Evolutionary conservation across 2,797 vertebrate species (phyloP).

Genomic region (Crypturellus tataupa): DNA sequence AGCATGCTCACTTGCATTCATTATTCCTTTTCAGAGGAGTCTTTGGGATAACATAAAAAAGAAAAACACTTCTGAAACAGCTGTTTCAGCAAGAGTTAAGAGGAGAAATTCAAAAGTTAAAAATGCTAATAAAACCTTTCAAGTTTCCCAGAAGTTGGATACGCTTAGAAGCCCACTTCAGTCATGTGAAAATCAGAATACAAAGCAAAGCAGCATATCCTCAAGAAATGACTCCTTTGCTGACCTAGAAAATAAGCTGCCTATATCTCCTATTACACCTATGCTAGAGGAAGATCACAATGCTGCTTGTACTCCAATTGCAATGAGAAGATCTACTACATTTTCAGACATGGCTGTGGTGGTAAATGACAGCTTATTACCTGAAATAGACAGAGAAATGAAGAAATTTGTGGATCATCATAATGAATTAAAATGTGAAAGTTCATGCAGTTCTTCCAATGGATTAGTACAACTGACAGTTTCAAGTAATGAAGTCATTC

Average conservation of each 20-base stretch:
- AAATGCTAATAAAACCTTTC: conserved; percentile 86
- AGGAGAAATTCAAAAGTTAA: conserved; percentile 73
- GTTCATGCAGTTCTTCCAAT: conserved; percentile 12
- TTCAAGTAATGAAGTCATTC: conserved; percentile 45
- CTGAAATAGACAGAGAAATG: background rate
- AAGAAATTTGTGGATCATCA: conserved; percentile 2
- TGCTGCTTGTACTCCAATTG: conserved; percentile 39
- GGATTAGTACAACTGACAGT: conserved; percentile 47
- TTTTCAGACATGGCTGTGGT: conserved; percentile 49
- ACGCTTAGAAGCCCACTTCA: conserved; percentile 86
- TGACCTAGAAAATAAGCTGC: conserved; percentile 68
- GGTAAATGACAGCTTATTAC: background rate
- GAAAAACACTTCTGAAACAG: conserved; percentile 76
- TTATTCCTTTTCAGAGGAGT: conserved; percentile 84
- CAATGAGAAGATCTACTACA: conserved; percentile 65
- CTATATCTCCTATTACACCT: conserved; percentile 70
- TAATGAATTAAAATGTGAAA: conserved; percentile 32
- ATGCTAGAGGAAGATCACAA: conserved; percentile 24
- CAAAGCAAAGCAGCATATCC: conserved; percentile 5
- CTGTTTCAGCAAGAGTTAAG: conserved; percentile 56
- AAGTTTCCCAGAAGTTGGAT: conserved; percentile 79
- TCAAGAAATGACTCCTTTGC: conserved; percentile 17
- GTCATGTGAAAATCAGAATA: conserved; percentile 79
- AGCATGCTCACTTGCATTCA: background rate
- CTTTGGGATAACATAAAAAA: conserved; percentile 92